phyloP scores from a whole-genome alignment of 2,888 invertebrate genomes.

The Argyresthia albistria region DNA sequence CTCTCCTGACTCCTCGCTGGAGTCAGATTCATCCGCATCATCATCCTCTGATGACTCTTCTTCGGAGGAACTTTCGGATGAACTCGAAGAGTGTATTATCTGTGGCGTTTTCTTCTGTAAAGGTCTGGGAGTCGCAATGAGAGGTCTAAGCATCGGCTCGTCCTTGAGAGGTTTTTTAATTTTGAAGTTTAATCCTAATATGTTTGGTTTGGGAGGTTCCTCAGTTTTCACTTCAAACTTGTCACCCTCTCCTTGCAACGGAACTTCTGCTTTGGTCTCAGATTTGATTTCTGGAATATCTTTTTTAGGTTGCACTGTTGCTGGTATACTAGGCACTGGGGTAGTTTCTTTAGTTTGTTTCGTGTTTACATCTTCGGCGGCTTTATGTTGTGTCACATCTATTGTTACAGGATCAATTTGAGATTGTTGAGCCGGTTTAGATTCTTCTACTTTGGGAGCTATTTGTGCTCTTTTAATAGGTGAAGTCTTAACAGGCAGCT shows the following conservation, averaged over 20 bases:
- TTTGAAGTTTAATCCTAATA: slow-evolving; percentile 3
- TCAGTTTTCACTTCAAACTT: slow-evolving; percentile 26
- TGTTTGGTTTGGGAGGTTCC: not conserved
- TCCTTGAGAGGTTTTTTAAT: slow-evolving; percentile 56
- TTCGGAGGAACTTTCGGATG: slow-evolving; percentile 56
- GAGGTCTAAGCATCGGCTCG: slow-evolving; percentile 65
- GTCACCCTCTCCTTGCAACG: slow-evolving; percentile 23
- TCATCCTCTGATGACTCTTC: slow-evolving; percentile 44
- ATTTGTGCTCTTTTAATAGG: not conserved
- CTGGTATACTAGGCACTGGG: not conserved
- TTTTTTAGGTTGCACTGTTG: slow-evolving; percentile 2
- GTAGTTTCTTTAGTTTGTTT: slow-evolving; percentile 3
- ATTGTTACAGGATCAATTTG: too few relatives aligned
- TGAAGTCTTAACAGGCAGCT: not conserved
- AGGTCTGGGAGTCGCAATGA: slow-evolving; percentile 75
- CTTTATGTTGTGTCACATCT: not conserved
- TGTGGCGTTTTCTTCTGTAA: slow-evolving; percentile 67
- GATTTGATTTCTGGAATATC: slow-evolving; percentile 40
- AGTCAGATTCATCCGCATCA: slow-evolving; percentile 46
- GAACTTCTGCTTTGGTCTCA: slow-evolving; percentile 16
- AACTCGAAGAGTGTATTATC: slow-evolving; percentile 49
- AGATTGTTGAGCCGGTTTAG: not conserved
- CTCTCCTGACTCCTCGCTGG: slow-evolving; percentile 52
- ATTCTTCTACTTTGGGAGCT: not conserved
- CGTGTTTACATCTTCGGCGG: not conserved